Conservation (phyloP, 2,888 invertebrate species). For the Papilio gigon region DNA sequence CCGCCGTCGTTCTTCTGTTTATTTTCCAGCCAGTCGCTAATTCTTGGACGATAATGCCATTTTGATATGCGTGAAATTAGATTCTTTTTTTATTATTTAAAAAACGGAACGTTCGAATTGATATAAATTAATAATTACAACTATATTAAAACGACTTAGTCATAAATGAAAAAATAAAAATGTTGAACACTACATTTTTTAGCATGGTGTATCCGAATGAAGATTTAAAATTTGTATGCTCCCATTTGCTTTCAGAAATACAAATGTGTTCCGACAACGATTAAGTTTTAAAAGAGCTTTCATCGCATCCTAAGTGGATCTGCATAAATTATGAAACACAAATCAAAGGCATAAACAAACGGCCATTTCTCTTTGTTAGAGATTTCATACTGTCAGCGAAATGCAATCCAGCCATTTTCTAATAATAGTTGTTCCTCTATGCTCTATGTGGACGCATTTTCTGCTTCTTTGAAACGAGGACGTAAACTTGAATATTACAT, state of each 20-base stretch:
- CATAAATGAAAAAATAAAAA: too few species aligned
- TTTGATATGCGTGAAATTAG: constrained; percentile 22
- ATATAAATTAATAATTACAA: background rate
- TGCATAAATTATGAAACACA: constrained; percentile 18
- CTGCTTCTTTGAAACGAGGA: constrained; percentile 17
- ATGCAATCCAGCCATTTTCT: constrained; percentile 22
- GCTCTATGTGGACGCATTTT: constrained; percentile 15
- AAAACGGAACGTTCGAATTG: constrained; percentile 21
- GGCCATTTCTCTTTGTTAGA: constrained; percentile 27
- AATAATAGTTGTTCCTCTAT: constrained; percentile 21
- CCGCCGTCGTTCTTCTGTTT: constrained; percentile 24
- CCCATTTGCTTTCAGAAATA: constrained; percentile 7
- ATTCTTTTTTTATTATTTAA: constrained; percentile 19
- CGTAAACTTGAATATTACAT: constrained; percentile 31
- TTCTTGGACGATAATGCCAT: constrained; percentile 8
- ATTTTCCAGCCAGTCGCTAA: constrained; percentile 30
- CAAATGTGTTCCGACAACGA: background rate
- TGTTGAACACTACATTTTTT: too few species aligned
- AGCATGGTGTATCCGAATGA: background rate
- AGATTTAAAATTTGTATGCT: background rate
- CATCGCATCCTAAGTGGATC: background rate
- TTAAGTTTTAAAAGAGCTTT: constrained; percentile 6
- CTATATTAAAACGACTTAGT: too few species aligned
- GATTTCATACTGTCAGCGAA: constrained; percentile 22
- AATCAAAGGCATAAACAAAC: constrained; percentile 19